Base-by-base conservation (phyloP, 2,888 invertebrate genomes). In the Alitta virens region DNA sequence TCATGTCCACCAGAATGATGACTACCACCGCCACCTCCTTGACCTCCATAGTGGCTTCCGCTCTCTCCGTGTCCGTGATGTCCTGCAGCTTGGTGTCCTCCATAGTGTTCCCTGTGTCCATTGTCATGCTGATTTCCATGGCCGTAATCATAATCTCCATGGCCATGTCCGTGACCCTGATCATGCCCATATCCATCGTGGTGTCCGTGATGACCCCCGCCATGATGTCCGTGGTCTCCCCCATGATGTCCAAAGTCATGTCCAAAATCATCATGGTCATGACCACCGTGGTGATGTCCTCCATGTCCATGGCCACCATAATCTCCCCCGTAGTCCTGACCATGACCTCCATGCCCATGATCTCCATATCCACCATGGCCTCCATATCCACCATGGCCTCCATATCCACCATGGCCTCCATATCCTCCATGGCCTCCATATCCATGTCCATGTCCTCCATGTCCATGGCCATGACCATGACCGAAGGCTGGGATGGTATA, bases 201-300 rank as follows among this genome's bases (percentile, higher is more conserved):
- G 18, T 55, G 55, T 38, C 55, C 55, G 23, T 55, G 55, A 9
- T 38, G 16, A 12, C 2, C 1, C 3, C 40, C 38, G 14, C 55
- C 40, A 38, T 38, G 38, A 33, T 55, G 55, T 5, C 40, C 38
- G 38, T 55, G 55, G 12, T 33, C 21, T 18, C 40, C n/a, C 21
- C 55, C 55, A 55, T 55, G 40, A 21, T 55, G 55, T 14, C 40
- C 18, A 24, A 33, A 38, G 7, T 38, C 55, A 55, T 55, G 55
- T 14, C 40, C n/a, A n/a, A 33, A 40, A 24, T 55, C 38, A 33
- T 40, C 38, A 33, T 55, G 55, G 21, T 23, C 49, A 18, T 16
- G 49, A 9, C 49, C 18, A 18, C 49, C 49, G 21, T 23, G 21
- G 16, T 49, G 49, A 49, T 49, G 49, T 14, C 49, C 49, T 33